Conservation (phyloP, 2,888 invertebrate species). For the Mesodorylaimus sp. region DNA sequence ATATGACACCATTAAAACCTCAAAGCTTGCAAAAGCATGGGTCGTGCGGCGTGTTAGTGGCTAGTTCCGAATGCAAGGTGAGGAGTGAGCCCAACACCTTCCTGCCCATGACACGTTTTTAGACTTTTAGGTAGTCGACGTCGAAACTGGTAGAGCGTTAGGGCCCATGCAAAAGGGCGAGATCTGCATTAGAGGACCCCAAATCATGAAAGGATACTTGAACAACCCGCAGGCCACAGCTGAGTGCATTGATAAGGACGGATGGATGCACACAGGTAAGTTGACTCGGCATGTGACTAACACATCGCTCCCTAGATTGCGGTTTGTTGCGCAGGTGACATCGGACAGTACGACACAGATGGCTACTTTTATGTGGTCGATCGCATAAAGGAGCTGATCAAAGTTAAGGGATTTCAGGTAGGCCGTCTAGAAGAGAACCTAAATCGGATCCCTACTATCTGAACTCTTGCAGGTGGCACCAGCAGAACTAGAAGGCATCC, state of each 20-base stretch:
- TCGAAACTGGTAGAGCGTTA: slow-evolving; percentile 1
- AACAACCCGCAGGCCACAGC: not conserved
- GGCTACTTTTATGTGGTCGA: slow-evolving; percentile 62
- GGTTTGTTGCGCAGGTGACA: slow-evolving; percentile 47
- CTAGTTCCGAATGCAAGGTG: slow-evolving; percentile 45
- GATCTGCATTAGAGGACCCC: not conserved
- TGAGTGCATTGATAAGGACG: not conserved
- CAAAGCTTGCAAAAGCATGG: slow-evolving; percentile 44
- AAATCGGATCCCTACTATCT: no score
- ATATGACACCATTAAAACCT: slow-evolving; percentile 25
- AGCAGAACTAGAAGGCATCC: slow-evolving; percentile 57
- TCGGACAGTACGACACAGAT: slow-evolving; percentile 59
- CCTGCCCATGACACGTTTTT: not conserved
- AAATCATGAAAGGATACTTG: not conserved
- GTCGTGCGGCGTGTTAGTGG: slow-evolving; percentile 45
- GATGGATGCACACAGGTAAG: not conserved
- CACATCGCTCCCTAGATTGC: no score
- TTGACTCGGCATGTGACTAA: not conserved
- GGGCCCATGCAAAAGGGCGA: not conserved
- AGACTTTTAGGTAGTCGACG: not conserved
- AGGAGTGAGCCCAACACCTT: not conserved
- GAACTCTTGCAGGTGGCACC: slow-evolving; percentile 56
- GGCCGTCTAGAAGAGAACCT: no score
- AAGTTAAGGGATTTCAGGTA: slow-evolving; percentile 70
- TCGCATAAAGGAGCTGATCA: slow-evolving; percentile 68